A percentile compares a stretch with the other conserved stretches of the same genome.
phyloP scores from a whole-genome alignment of 2,888 invertebrate genomes.

The Eledona agricola region DNA sequence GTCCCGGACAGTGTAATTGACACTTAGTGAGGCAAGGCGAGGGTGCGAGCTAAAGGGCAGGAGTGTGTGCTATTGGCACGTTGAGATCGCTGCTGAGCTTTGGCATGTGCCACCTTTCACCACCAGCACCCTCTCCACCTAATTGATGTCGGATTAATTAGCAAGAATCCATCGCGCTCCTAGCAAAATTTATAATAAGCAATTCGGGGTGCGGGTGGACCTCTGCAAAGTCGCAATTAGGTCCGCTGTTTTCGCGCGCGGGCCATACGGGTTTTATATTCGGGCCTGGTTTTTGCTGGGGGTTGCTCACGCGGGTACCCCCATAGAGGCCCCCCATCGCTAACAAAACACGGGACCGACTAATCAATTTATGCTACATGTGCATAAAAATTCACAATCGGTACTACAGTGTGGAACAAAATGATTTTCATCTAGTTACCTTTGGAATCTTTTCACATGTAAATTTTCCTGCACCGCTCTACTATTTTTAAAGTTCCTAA shows the following conservation, averaged over 20 bases:
- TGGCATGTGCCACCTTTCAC: conserved; percentile 35
- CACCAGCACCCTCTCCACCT: conserved; percentile 14
- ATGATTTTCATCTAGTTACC: too few relatives aligned
- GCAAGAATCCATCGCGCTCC: conserved; percentile 18
- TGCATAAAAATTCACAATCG: too few relatives aligned
- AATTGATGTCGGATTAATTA: conserved; percentile 31
- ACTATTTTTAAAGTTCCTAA: too few relatives aligned
- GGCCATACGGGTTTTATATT: conserved; percentile 35
- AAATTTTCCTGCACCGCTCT: too few relatives aligned
- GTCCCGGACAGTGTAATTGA: conserved; percentile 34
- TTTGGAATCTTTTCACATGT: too few relatives aligned
- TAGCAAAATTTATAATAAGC: too few relatives aligned
- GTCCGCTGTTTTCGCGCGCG: conserved; percentile 30
- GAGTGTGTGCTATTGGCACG: conserved; percentile 33
- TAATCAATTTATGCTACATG: too few relatives aligned
- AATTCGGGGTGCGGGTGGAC: conserved; percentile 26
- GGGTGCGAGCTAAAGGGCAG: conserved; percentile 30
- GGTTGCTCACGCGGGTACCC: conserved; percentile 25
- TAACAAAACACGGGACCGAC: too few relatives aligned
- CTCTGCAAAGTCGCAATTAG: conserved; percentile 30
- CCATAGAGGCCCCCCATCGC: conserved; percentile 23
- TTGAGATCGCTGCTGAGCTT: conserved; percentile 26
- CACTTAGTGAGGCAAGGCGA: conserved; percentile 31
- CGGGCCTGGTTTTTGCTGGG: conserved; percentile 30
- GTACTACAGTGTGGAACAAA: too few relatives aligned